phyloP scores from a whole-genome alignment of 1,140 invertebrate species.

The Samia ricini region DNA sequence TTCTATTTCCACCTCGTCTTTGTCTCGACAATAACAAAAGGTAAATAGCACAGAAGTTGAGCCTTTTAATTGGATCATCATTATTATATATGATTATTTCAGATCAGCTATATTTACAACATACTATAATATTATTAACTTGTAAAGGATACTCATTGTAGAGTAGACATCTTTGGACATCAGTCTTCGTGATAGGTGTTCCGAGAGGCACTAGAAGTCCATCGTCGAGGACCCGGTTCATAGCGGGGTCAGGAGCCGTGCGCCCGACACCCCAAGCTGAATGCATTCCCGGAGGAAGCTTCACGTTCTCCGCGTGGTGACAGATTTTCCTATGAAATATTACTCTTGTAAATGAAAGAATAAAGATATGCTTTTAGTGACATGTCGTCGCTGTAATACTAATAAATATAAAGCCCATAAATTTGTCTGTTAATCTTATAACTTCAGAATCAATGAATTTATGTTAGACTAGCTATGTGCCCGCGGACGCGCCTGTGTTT shows the following conservation, averaged over 20 bases:
- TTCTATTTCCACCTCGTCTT: no score
- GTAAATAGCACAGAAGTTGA: no score
- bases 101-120: no score
- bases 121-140: not conserved
- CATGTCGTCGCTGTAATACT: no score
- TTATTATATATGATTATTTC: no score
- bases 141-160: conserved; percentile 90
- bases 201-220: conserved; percentile 90
- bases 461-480: no score
- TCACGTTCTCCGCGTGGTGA: conserved; percentile 84
- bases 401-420: no score
- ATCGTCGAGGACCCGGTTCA: conserved; percentile 55
- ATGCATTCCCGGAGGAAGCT: conserved; percentile 87
- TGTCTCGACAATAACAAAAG: no score
- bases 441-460: no score
- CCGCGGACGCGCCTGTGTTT: no score
- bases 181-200: conserved; percentile 66
- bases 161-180: conserved; percentile 79
- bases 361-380: no score
- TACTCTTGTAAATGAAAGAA: not conserved
- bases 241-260: conserved; percentile 82
- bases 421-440: not conserved
- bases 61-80: no score
- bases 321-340: conserved; percentile 85
- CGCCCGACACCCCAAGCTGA: conserved; percentile 88